Evolutionary conservation across 2,888 invertebrate genomes (phyloP).

Genomic region (Syrphus vitripennis): DNA sequence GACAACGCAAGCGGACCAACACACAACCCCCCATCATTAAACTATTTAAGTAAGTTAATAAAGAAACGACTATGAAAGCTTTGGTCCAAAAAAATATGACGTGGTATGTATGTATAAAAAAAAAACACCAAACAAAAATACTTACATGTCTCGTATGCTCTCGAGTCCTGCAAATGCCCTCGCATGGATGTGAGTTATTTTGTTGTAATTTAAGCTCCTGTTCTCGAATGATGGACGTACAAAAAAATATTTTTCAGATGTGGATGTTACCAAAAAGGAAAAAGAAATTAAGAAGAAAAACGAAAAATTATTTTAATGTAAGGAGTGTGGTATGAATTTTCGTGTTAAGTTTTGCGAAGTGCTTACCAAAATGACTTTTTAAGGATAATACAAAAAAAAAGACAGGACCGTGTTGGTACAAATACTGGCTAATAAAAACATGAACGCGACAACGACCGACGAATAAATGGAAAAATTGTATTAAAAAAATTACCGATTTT

Average conservation of each 20-base stretch:
- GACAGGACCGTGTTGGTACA: background rate
- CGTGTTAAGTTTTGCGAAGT: conserved; percentile 56
- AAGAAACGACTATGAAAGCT: conserved; percentile 35
- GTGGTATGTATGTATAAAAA: too few relatives aligned
- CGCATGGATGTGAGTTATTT: conserved; percentile 80
- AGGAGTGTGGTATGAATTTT: conserved; percentile 16
- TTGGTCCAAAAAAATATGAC: conserved; percentile 64
- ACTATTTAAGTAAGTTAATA: conserved; percentile 67
- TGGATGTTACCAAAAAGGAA: conserved; percentile 9
- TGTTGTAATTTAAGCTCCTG: conserved; percentile 80
- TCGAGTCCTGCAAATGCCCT: conserved; percentile 81
- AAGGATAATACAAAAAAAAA: background rate
- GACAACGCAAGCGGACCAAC: background rate
- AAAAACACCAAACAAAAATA: conserved; percentile 71
- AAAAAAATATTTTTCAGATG: conserved; percentile 31
- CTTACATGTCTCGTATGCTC: conserved; percentile 83
- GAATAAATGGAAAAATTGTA: too few relatives aligned
- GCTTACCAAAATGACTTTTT: conserved; percentile 29
- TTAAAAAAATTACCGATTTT: too few relatives aligned
- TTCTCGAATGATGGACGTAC: conserved; percentile 18
- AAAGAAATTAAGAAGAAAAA: conserved; percentile 31
- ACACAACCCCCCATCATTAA: conserved; percentile 51
- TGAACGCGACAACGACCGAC: too few relatives aligned
- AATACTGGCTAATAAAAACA: too few relatives aligned
- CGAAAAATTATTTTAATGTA: conserved; percentile 39